Evolutionary conservation across 2,113 vertebrate species (phyloP), one percentile per base, ranked within the genome.

Genomic region (Oxyura jamaicensis): DNA sequence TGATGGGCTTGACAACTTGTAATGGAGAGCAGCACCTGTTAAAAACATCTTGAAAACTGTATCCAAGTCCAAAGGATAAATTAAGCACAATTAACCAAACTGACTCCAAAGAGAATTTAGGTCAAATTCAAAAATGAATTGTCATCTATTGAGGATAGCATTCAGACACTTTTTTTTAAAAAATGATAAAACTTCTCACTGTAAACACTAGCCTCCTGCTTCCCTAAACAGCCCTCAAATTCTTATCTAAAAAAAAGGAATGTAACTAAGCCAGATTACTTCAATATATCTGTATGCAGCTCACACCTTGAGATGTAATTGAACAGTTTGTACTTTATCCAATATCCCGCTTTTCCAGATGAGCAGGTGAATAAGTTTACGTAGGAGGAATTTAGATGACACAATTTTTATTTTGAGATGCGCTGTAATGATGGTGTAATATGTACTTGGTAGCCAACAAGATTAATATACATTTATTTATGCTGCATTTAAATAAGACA

Each of bases 331-430:
- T 74, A 74, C 63, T 91, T 83, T 9, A 73, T 20, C 41, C 33
- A 86, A 84, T 58, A 94, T 35, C 72, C 46, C 56, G 79, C 76
- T 86, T 83, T 88, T 91, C 91, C 90, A 88, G 94, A 85, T 17
- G 50, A 91, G 42, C 75, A 77, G 48, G 35, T 80, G 13, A 33
- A 11, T 50, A 53, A 63, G 50, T 48, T n/a, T 53, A 41, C 20
- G 36, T 41, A 33, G 72, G 53, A 89, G 25, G 58, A 67, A 85
- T 91, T 93, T 33, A 85, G 28, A 58, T 71, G 19, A 74, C 50
- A 53, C 13, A 55, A 48, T 2, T 80, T 63, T 68, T 31, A 52
- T 80, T 88, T 88, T 75, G 60, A 86, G 76, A 91, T 67, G 20
- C 23, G 26, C 15, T 75, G 11, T 25, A 80, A 86, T 9, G 50